phyloP scores from a whole-genome alignment of 2,797 vertebrate species.

The Valencia hispanica region DNA sequence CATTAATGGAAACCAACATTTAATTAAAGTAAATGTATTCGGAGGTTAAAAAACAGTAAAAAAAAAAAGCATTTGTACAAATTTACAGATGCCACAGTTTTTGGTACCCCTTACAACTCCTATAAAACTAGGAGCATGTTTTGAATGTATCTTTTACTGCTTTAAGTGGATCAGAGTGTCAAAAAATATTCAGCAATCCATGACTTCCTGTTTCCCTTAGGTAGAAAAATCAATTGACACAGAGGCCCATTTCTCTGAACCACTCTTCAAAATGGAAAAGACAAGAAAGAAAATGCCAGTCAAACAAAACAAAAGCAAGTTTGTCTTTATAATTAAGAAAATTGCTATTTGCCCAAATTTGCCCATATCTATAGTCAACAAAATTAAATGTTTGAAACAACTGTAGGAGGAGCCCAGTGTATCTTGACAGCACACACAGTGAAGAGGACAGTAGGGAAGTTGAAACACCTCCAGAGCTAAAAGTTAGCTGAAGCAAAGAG shows the following conservation, averaged over 20 bases:
- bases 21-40: background rate
- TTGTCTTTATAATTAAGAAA: too few species aligned
- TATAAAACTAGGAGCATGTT: background rate
- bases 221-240: too few species aligned
- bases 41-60: background rate
- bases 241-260: too few species aligned
- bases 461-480: background rate
- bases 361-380: background rate
- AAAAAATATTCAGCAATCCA: background rate
- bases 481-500: background rate
- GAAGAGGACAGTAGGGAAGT: background rate
- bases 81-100: background rate
- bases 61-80: background rate
- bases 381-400: background rate
- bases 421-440: background rate
- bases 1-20: background rate
- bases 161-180: background rate
- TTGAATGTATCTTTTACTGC: background rate
- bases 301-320: too few species aligned
- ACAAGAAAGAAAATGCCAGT: too few species aligned
- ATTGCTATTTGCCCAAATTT: background rate
- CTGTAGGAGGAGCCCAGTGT: background rate
- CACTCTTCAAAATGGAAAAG: too few species aligned
- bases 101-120: background rate
- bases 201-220: too few species aligned